phyloP scores from a whole-genome alignment of 2,113 vertebrate genomes.

The Lycaon pictus region DNA sequence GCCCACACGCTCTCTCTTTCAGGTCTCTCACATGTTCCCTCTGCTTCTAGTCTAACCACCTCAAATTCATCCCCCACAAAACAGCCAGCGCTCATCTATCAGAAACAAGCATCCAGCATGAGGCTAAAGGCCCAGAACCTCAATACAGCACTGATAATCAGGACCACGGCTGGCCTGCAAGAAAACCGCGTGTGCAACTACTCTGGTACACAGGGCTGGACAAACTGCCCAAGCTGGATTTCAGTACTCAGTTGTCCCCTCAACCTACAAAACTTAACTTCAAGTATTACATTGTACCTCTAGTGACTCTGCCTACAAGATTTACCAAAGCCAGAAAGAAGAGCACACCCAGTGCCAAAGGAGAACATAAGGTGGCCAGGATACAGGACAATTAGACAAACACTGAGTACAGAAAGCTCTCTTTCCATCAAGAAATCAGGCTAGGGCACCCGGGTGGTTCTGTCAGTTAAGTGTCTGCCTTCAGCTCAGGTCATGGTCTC shows the following conservation, averaged over 20 bases:
- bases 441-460: not conserved
- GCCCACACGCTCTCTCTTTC: not conserved
- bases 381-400: not conserved
- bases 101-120: not conserved
- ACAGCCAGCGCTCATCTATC: not conserved
- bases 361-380: not conserved
- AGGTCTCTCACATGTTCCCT: not conserved
- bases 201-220: not conserved
- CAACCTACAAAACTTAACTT: conserved; percentile 8
- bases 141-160: not conserved
- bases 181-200: not conserved
- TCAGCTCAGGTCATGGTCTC: not conserved
- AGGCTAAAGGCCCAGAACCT: not conserved
- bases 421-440: not conserved
- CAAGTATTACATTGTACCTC: not conserved
- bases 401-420: not conserved
- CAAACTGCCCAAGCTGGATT: not conserved
- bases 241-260: not conserved
- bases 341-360: not conserved
- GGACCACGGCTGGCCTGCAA: not conserved
- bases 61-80: not conserved
- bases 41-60: not conserved
- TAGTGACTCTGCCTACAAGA: not conserved
- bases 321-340: not conserved
- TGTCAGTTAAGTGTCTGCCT: not conserved